Base-by-base conservation (phyloP, 2,888 invertebrate species). In the Megamerina dolium region DNA sequence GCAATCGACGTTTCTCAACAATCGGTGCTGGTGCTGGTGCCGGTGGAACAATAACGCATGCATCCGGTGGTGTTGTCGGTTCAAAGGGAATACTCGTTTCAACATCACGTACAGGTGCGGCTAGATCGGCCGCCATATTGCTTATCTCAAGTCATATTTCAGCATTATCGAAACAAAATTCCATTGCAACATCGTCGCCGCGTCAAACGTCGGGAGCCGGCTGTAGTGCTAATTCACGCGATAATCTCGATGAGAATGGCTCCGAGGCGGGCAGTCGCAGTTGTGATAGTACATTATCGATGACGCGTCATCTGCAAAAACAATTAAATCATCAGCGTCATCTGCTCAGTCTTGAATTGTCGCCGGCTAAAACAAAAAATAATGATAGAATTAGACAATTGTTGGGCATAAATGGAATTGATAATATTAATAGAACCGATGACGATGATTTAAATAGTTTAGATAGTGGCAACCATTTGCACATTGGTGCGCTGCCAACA, bases 71-170 rank as follows among this genome's bases (percentile, higher is more conserved):
- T n/a, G n/a, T n/a, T n/a, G n/a, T n/a, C n/a, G 77, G 77, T 52
- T 77, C 77, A 60, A 82, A 81, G 61, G 84, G 82, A 70, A 80
- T 82, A 65, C 72, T 82, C 61, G 83, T 85, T 66, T 81, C 85
- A 66, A 81, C 85, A 65, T 87, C 87, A 71, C 82, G 88, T 77
- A 86, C 87, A 88, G 88, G 88, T 87, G 87, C 87, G 81, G 88
- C 88, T 75, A 84, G 87, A 75, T 81, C 86, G 77, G 88, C 88
- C 78, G 88, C 88, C 85, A 87, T 89, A 85, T 87, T 89, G 85
- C 85, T 89, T 78, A 87, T 88, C 80, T 88, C 88, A 80, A 87
- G 85, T 79, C 85, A 85, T 77, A 82, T 85, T 73, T 75, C 75
- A 74, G 76, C 78, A 53, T 61, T 68, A 51, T 63, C 66, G 49